Conservation (phyloP, 2,797 vertebrate species). For the Esox lucius region DNA sequence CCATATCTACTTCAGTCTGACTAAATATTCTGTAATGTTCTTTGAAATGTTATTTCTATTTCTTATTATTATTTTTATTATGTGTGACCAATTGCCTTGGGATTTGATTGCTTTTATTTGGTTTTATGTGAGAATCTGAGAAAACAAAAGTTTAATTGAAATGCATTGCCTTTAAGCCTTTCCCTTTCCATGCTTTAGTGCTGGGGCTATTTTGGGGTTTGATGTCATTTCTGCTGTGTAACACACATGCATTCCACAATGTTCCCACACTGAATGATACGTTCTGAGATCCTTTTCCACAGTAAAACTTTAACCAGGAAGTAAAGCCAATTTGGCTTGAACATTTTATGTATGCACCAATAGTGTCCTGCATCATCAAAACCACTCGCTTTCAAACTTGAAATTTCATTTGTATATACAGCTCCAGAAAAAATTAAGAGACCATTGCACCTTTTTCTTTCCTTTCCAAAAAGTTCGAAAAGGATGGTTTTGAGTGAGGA, state of each 20-base stretch:
- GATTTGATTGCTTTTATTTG: not conserved
- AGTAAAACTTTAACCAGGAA: conserved; percentile 13
- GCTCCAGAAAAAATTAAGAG: too few relatives aligned
- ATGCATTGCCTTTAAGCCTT: not conserved
- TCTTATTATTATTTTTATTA: not conserved
- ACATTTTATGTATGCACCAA: too few relatives aligned
- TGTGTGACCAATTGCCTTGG: not conserved
- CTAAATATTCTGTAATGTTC: not conserved
- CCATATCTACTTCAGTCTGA: not conserved
- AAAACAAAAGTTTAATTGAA: not conserved
- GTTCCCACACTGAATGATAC: not conserved
- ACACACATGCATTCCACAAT: conserved; percentile 5
- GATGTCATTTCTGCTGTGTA: not conserved
- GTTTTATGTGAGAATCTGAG: not conserved
- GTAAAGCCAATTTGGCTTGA: not conserved
- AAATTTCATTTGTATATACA: too few relatives aligned
- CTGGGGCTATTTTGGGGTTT: conserved; percentile 2
- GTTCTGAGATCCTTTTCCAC: not conserved
- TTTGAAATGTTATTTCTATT: not conserved
- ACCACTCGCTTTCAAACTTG: too few relatives aligned
- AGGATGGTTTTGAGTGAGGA: too few relatives aligned
- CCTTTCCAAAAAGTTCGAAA: too few relatives aligned
- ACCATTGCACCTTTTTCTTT: too few relatives aligned
- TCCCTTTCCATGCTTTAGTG: not conserved
- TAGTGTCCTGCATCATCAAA: too few relatives aligned